Evolutionary conservation across 2,797 vertebrate species (phyloP), one percentile per base, ranked within the genome.

Genomic region (Halcyon badia): DNA sequence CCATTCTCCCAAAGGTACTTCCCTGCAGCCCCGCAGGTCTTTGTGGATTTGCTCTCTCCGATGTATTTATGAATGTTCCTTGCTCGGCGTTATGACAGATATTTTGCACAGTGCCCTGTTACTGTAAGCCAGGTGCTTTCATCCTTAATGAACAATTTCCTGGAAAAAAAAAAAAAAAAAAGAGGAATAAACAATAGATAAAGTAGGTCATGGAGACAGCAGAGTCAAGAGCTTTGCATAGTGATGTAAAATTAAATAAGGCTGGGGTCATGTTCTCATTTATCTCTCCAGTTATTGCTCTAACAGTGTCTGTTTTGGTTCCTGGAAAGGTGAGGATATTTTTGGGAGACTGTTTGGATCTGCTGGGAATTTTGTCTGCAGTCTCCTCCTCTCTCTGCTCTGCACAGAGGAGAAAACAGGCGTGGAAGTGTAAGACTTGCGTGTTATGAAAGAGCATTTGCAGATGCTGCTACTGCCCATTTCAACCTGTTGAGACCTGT

Each of bases 71-170:
- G 92, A 95, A 90, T 78, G 86, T 65, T 95, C 87, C 92, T 97
- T 92, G 70, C 56, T 21, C 33, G 17, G 51, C 51, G 93, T 87
- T 44, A 11, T 81, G 95, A 96, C 95, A 96, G 96, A 85, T 92
- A 60, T 52, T 97, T 96, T 97, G 93, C 95, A 84, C 94, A 95
- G 94, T 84, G 78, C 70, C 66, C 73, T 96, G 41, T 98, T 98
- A 95, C 98, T 94, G 98, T 98, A 98, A 98, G 83, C 94, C 90
- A 98, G 98, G 97, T 98, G 97, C 97, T 98, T 98, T 98, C 96
- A 97, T 89, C 85, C 87, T 86, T 97, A 98, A 98, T 97, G 97
- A 98, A 96, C 92, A 46, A 78, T 93, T 98, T 98, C 97, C 97
- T 98, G 98, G 97, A 90, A 97, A 94, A 91, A 92, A 95, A 83